Conservation (phyloP, 2,888 invertebrate genomes). For the Parnassius orleans region DNA sequence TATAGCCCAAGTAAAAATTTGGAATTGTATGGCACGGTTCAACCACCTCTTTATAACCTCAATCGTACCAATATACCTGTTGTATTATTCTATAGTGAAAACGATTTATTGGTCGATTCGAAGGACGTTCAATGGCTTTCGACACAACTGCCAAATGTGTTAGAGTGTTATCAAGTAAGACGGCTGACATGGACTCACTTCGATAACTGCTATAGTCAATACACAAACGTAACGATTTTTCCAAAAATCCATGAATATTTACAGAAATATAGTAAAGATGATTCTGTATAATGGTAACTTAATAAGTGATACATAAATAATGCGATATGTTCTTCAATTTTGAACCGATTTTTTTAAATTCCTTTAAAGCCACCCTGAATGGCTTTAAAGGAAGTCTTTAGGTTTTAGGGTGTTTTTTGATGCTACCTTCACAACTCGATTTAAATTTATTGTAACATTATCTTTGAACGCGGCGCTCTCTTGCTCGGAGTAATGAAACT, state of each 20-base stretch:
- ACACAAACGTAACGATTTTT: constrained; percentile 21
- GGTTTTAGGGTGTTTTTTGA: too few species aligned
- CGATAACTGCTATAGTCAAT: constrained; percentile 39
- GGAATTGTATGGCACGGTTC: constrained; percentile 35
- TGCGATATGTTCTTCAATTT: too few species aligned
- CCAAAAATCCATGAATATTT: constrained; percentile 24
- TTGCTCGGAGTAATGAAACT: too few species aligned
- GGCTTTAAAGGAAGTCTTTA: too few species aligned
- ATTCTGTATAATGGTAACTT: constrained; percentile 4
- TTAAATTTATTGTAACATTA: too few species aligned
- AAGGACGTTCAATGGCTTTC: constrained; percentile 38
- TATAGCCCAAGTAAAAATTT: constrained; percentile 43
- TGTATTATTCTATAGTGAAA: constrained; percentile 39
- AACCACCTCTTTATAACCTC: constrained; percentile 46
- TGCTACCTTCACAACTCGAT: too few species aligned
- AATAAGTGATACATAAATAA: too few species aligned
- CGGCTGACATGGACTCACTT: constrained; percentile 41
- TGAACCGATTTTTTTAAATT: neutral
- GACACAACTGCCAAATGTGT: constrained; percentile 39
- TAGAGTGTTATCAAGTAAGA: constrained; percentile 22
- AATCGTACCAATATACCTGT: constrained; percentile 41
- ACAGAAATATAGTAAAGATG: neutral
- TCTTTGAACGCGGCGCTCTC: too few species aligned
- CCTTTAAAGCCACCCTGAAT: too few species aligned
- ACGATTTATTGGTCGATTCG: constrained; percentile 43